Base-by-base conservation (phyloP, 2,888 invertebrate species). In the Melipona beecheii region DNA sequence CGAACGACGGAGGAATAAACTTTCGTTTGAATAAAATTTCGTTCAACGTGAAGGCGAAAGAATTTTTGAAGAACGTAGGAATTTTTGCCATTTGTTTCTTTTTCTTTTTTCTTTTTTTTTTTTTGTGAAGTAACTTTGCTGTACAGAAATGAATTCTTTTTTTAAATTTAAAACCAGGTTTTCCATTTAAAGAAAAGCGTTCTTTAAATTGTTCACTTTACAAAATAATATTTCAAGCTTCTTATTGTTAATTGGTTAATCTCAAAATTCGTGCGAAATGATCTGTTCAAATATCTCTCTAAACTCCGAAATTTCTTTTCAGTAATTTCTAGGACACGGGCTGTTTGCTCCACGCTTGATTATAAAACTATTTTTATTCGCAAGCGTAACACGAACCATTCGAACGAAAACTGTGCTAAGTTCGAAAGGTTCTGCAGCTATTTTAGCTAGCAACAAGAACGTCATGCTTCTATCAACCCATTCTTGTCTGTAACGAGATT, bases 301-400 rank as follows among this genome's bases (percentile, higher is more conserved):
- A 68, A 27, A 75, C 21, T 19, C 24, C 43, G 4, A 62, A 43
- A 19, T 24, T 19, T n/a, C 52, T n/a, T 60, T n/a, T 19, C 5
- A n/a, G 27, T 56, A 49, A 62, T n/a, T 72, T 49, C 54, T 54
- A 54, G 49, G 36, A n/a, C 54, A 21, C 56, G 50, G 43, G 49
- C 31, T 73, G 31, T 52, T 50, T 60, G 36, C 31, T 56, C n/a
- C 54, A 4, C 13, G 70, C 17, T 52, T 60, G 75, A 81, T 84
- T 81, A 74, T 76, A 69, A 83, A 80, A 78, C 80, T 86, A 83
- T 86, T 86, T 83, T 81, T 70, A 50, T 70, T 77, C 69, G 21
- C 60, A 49, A 15, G 6, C 73, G 78, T 78, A 78, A 85, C 70
- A 75, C 52, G 75, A 86, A 71, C 77, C 70, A 64, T 74, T 80